A percentile compares a stretch with the other conserved stretches of the same genome.
phyloP scores from a whole-genome alignment of 1,140 invertebrate genomes.

The Meloidogyne floridensis region DNA sequence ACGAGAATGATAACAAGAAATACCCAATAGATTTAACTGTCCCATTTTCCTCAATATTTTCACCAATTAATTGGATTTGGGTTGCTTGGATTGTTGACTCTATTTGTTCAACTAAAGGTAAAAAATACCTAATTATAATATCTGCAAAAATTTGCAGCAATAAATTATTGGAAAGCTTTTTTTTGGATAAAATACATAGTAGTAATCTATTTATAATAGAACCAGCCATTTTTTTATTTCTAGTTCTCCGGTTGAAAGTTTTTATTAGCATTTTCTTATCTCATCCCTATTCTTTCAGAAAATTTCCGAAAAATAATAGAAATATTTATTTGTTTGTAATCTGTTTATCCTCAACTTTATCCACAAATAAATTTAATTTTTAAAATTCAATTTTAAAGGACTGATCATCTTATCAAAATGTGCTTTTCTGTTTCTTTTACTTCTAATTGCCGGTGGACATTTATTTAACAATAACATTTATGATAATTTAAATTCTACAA shows the following conservation, averaged over 20 bases:
- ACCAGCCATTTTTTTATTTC: too few species aligned
- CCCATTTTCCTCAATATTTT: neutral
- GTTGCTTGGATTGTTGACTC: neutral
- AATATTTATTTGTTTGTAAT: too few species aligned
- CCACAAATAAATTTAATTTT: neutral
- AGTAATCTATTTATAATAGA: too few species aligned
- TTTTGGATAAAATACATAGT: too few species aligned
- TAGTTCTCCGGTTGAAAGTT: too few species aligned
- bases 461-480: slow-evolving; percentile 4
- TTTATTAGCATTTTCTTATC: too few species aligned
- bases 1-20: too few species aligned
- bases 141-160: slow-evolving; percentile 16
- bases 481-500: neutral
- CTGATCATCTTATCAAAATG: neutral
- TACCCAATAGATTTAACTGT: too few species aligned
- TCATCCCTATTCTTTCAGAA: too few species aligned
- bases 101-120: slow-evolving; percentile 1
- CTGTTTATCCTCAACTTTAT: too few species aligned
- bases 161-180: neutral
- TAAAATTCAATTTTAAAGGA: neutral
- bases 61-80: neutral
- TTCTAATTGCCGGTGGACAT: neutral
- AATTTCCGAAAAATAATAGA: too few species aligned
- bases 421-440: neutral
- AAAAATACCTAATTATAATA: neutral